Base-by-base conservation (phyloP, 2,888 invertebrate genomes). In the Ditula angustiorana region DNA sequence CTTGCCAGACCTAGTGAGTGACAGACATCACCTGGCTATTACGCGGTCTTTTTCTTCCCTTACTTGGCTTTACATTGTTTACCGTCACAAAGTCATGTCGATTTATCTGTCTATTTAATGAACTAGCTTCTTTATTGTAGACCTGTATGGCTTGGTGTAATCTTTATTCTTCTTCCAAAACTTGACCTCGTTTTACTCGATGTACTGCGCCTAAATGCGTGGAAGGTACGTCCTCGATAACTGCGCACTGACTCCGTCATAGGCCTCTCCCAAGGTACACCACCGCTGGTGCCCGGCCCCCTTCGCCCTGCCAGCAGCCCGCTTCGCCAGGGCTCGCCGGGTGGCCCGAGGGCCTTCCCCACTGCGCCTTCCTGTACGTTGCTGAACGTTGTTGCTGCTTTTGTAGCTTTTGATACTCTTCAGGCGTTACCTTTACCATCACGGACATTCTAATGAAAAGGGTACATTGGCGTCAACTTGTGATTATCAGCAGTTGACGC, bases 201-300 rank as follows among this genome's bases (percentile, higher is more conserved):
- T 35, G 7, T 8, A 5, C 33, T 44, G 24, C n/a, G 21, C 50
- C 33, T 61, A 35, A 21, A 57, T 44, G 56, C 30, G 50, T 58
- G 19, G 37, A 21, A 28, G 44, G 19, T 50, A 41, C 26, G 47
- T 21, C 28, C 55, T n/a, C 19, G 16, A 19, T 30, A 30, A 11
- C 44, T 44, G 56, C 41, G 41, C 60, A 61, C 57, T 63, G 63
- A 63, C 57, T 41, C 44, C 57, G 63, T 63, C 63, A 44, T 53
- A 64, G 64, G 64, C 64, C 64, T 64, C 64, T 64, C 59, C 64
- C 64, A 64, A 64, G 64, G 64, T 64, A 64, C 64, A 64, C 64
- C 64, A 64, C 64, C 52, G 64, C 64, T 26, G 64, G 64, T 10
- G 58, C 58, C 10, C 64, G 53, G 46, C 64, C 64, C 35, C 35